phyloP scores from a whole-genome alignment of 2,113 vertebrate genomes.

The Sebastes schlegelii region DNA sequence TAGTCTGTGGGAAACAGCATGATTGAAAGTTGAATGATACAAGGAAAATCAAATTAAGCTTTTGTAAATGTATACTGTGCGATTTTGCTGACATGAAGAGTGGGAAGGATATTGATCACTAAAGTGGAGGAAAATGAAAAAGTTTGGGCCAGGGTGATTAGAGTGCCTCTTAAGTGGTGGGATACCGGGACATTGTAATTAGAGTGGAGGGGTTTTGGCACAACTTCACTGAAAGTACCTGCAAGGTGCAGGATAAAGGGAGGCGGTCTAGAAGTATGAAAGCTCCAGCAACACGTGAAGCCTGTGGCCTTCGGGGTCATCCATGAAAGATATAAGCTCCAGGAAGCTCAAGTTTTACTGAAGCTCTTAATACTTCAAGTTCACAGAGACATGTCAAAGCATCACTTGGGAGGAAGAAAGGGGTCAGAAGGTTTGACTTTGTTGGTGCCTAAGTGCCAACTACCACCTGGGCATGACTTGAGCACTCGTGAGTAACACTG shows the following conservation, averaged over 20 bases:
- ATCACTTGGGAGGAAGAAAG: background rate
- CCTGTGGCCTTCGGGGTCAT: slow-evolving; percentile 9
- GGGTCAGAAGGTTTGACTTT: background rate
- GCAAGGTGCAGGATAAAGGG: background rate
- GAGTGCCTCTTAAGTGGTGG: background rate
- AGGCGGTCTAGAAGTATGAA: background rate
- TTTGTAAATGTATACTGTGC: background rate
- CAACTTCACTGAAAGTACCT: background rate
- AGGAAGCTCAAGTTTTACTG: background rate
- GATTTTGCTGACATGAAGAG: background rate
- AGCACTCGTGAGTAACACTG: background rate
- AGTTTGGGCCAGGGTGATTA: background rate
- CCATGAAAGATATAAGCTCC: background rate
- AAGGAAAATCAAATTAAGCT: background rate
- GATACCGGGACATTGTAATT: background rate
- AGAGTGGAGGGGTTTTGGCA: background rate
- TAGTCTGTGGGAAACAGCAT: background rate
- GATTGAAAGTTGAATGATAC: background rate
- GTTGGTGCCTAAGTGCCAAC: background rate
- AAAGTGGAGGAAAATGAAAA: background rate
- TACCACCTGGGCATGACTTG: background rate
- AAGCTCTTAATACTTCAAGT: background rate
- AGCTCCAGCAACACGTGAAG: background rate
- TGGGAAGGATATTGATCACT: background rate
- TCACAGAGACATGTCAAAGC: background rate